These are phyloP conservation scores for Drosophila baimaii DNA, from an alignment of 1,140 invertebrate genomes.

Conservation along the genomic window DNA sequence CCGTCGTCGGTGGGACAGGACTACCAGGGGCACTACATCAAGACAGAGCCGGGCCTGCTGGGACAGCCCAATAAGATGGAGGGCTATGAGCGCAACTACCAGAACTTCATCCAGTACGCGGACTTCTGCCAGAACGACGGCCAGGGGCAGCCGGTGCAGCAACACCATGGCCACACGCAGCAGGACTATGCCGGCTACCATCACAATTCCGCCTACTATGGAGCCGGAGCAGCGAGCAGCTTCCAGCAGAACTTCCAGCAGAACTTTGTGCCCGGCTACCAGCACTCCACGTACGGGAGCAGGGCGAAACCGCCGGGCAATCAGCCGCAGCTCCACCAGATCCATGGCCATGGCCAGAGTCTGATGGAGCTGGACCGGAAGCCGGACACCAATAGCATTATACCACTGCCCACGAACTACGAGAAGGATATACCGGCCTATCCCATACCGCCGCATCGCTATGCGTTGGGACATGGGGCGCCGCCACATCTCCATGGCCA, in stretches of 20 bases:
- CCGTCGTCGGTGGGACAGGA: conserved; percentile 47
- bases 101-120: conserved; percentile 84
- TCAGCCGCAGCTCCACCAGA: conserved; percentile 44
- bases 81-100: conserved; percentile 84
- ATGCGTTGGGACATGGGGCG: conserved; percentile 67
- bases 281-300: conserved; percentile 67
- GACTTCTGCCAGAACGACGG: conserved; percentile 84
- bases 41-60: conserved; percentile 75
- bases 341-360: conserved; percentile 57
- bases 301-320: conserved; percentile 52
- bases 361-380: conserved; percentile 79
- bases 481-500: conserved; percentile 63
- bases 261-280: conserved; percentile 79
- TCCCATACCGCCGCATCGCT: conserved; percentile 83
- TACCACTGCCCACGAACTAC: conserved; percentile 82
- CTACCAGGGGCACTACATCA: conserved; percentile 79
- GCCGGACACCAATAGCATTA: conserved; percentile 80
- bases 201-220: conserved; percentile 76
- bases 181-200: conserved; percentile 79
- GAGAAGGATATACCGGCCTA: conserved; percentile 84
- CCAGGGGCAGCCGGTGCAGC: conserved; percentile 65
- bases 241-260: conserved; percentile 83
- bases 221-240: conserved; percentile 62
- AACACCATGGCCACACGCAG: conserved; percentile 69
- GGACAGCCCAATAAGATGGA: conserved; percentile 82